Percentiles rank a stretch among this genome's conserved stretches.
Evolutionary conservation across 2,113 vertebrate species (phyloP).

Genomic region (Urocolius indicus): DNA sequence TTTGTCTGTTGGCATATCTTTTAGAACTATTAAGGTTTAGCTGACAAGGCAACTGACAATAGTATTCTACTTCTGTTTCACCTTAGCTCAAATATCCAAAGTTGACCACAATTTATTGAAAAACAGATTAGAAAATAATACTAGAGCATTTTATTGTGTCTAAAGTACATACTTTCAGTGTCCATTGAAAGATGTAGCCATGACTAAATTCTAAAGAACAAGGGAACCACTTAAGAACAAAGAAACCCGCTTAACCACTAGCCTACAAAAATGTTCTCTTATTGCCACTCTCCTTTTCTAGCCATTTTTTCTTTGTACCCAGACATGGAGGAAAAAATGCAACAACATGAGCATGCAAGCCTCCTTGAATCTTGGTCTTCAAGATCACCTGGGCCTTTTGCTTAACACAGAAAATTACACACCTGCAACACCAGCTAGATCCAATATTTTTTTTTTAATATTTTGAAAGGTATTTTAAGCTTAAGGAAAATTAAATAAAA

Average conservation of each 20-base stretch:
- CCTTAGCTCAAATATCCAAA: background rate
- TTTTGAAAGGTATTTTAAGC: background rate
- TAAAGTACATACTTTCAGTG: background rate
- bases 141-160: background rate
- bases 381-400: background rate
- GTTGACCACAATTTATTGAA: background rate
- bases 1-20: background rate
- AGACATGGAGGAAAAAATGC: background rate
- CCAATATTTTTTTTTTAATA: background rate
- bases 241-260: background rate
- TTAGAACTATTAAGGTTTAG: background rate
- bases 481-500: background rate
- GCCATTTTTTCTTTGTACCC: background rate
- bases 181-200: background rate
- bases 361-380: background rate
- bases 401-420: background rate
- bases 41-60: background rate
- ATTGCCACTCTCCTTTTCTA: background rate
- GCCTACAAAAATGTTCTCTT: background rate
- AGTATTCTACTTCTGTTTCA: background rate
- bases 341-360: background rate
- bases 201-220: background rate
- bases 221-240: background rate
- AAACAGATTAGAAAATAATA: background rate
- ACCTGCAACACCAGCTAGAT: background rate